Base-by-base conservation (phyloP, 2,797 vertebrate genomes). In the Enteromius mattozi region DNA sequence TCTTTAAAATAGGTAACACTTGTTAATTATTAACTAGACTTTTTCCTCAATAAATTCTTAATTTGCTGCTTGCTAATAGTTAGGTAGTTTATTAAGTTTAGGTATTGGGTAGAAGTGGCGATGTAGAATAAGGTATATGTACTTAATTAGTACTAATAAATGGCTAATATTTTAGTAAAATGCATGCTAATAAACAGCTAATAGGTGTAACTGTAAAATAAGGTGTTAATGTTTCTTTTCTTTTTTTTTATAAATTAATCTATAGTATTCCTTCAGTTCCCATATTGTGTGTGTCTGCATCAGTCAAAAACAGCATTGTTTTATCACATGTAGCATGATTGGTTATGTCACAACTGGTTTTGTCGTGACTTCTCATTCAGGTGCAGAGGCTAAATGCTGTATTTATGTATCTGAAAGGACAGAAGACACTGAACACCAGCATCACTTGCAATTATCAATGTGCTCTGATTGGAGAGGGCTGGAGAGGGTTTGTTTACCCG, bases 401-500 rank as follows among this genome's bases (percentile, higher is more conserved):
- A 24, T 78, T 72, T 54, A 69, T 77, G 54, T n/a, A 40, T 70
- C 65, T 63, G 35, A 86, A 77, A 42, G 24, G 37, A 76, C 37
- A 81, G 24, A 78, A 47, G 47, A 69, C 21, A 45, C 66, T 51
- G 21, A 78, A 72, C 81, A 66, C 42, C 54, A 74, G 59, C 7
- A 30, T 61, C 69, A 68, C 61, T 35, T 68, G 54, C 63, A 83
- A 88, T 86, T 70, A 83, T 75, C 85, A 81, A 47, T 72, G 51
- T 76, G 16, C 45, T 42, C 40, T 85, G 85, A 86, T 88, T 83
- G 80, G 51, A 85, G 66, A 82, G 74, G 24, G 61, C 51, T 63
- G 59, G 40, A 49, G 81, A 78, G 42, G 71, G 19, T 86, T 80
- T 85, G 82, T 85, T 85, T 80, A 82, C 80, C 16, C 8, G 33